These are phyloP conservation scores for Cyclopterus lumpus DNA, from an alignment of 2,797 vertebrate species.

Conservation along the genomic window DNA sequence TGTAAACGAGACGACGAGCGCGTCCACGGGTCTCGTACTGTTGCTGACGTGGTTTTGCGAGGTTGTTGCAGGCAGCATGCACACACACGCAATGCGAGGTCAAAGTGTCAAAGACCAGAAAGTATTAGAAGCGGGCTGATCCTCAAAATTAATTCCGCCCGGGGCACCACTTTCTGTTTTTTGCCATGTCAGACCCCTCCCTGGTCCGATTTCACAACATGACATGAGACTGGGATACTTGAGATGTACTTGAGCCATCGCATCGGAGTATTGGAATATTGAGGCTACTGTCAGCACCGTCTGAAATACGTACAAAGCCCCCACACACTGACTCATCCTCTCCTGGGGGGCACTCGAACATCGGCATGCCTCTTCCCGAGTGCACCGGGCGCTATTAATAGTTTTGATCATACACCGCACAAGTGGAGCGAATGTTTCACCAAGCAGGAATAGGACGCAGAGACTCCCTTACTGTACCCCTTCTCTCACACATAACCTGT, in stretches of 20 bases:
- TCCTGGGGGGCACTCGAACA: background rate
- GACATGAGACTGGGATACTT: background rate
- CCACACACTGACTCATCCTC: background rate
- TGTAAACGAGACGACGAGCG: background rate
- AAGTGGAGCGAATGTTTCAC: conserved; percentile 44
- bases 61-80: background rate
- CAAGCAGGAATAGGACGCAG: conserved; percentile 13
- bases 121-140: background rate
- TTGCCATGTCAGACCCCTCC: background rate
- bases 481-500: background rate
- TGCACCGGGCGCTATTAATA: conserved; percentile 57
- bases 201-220: conserved; percentile 29
- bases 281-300: background rate
- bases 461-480: conserved; percentile 19
- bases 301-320: background rate
- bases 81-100: background rate
- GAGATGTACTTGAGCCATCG: background rate
- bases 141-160: background rate
- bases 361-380: background rate
- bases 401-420: conserved; percentile 24
- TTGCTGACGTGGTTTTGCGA: too few species aligned
- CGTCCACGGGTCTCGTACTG: too few species aligned
- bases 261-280: background rate
- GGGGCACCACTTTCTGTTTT: background rate
- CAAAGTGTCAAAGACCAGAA: background rate